Conservation (phyloP, 2,888 invertebrate species). For the Eristalinus sepulchralis region DNA sequence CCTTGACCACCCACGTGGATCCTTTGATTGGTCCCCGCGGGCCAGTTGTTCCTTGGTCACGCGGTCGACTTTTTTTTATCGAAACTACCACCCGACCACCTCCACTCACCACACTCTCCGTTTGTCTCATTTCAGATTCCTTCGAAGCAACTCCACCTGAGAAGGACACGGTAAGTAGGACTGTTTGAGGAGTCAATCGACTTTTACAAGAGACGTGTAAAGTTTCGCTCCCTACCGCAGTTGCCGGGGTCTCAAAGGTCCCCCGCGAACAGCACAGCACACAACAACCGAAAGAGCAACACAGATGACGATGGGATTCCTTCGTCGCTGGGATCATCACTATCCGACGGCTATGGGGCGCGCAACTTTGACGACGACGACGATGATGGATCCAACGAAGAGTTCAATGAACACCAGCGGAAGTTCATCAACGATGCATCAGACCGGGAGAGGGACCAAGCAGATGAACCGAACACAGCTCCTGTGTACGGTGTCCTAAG, state of each 20-base stretch:
- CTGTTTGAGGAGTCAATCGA: constrained; percentile 28
- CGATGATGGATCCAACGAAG: constrained; percentile 55
- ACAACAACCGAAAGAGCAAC: constrained; percentile 60
- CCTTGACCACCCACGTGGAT: not conserved
- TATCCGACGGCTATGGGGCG: constrained; percentile 50
- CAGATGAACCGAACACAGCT: constrained; percentile 48
- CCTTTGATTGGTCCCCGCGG: constrained; percentile 48
- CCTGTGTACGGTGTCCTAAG: constrained; percentile 46
- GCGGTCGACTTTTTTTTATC: constrained; percentile 27
- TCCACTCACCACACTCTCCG: constrained; percentile 12
- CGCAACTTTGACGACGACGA: constrained; percentile 36
- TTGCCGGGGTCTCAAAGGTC: constrained; percentile 77
- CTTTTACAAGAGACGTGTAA: constrained; percentile 31
- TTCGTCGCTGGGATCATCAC: constrained; percentile 71
- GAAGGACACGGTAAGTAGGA: constrained; percentile 62
- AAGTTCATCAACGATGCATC: constrained; percentile 77
- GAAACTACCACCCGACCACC: constrained; percentile 16
- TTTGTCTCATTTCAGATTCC: constrained; percentile 59
- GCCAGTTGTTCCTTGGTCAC: constrained; percentile 27
- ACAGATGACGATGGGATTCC: constrained; percentile 68
- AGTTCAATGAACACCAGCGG: constrained; percentile 72
- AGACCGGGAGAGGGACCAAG: constrained; percentile 21
- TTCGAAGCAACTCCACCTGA: constrained; percentile 56
- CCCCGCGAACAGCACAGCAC: constrained; percentile 75
- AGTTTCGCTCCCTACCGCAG: constrained; percentile 68